phyloP scores from a whole-genome alignment of 2,797 vertebrate species.

The Antennarius maculatus region DNA sequence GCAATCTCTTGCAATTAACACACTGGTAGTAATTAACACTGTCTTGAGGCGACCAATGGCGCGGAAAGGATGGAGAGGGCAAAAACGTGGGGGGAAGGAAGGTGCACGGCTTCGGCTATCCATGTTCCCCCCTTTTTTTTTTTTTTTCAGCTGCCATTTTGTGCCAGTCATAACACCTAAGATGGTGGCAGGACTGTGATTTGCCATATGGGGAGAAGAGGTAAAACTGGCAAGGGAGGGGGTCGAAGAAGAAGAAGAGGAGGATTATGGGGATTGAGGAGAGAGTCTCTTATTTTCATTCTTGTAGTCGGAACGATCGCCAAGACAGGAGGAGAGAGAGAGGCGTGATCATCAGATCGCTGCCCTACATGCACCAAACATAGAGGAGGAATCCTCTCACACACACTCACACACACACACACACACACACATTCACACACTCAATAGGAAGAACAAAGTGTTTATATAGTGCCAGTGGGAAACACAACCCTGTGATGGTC shows the following conservation, averaged over 20 bases:
- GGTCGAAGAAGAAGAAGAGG: slow-evolving; percentile 65
- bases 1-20: slow-evolving; percentile 79
- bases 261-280: slow-evolving; percentile 76
- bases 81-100: slow-evolving; percentile 70
- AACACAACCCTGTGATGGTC: slow-evolving; percentile 51
- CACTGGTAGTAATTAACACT: slow-evolving; percentile 81
- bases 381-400: slow-evolving; percentile 33
- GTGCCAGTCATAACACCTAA: slow-evolving; percentile 82
- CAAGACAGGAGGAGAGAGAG: slow-evolving; percentile 37
- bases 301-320: slow-evolving; percentile 57
- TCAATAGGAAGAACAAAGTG: slow-evolving; percentile 47
- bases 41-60: slow-evolving; percentile 75
- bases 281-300: slow-evolving; percentile 71
- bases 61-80: slow-evolving; percentile 65
- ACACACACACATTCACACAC: slow-evolving; percentile 4
- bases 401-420: slow-evolving; percentile 37
- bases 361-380: slow-evolving; percentile 57
- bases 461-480: slow-evolving; percentile 38
- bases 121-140: slow-evolving; percentile 32
- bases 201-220: slow-evolving; percentile 73
- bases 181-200: slow-evolving; percentile 82
- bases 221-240: slow-evolving; percentile 76
- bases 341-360: slow-evolving; percentile 64
- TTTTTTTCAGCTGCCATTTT: slow-evolving; percentile 79
- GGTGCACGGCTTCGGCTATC: slow-evolving; percentile 56